phyloP scores from a whole-genome alignment of 2,888 invertebrate genomes.

The Formica aserva region DNA sequence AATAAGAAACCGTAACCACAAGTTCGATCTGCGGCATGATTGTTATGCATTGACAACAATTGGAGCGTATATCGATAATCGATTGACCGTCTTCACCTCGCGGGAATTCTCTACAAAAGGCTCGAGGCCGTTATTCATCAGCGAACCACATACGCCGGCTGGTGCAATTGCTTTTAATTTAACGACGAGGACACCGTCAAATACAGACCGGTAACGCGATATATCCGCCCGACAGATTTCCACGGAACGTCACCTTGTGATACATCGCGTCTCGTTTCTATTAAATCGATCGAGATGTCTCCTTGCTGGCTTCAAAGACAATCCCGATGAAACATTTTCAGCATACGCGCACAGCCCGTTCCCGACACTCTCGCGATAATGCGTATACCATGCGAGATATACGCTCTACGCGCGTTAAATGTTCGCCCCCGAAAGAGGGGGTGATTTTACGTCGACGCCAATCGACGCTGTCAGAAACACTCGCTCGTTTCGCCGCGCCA shows the following conservation, averaged over 20 bases:
- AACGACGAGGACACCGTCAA: slow-evolving; percentile 40
- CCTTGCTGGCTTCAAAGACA: slow-evolving; percentile 48
- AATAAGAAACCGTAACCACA: background rate
- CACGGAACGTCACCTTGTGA: slow-evolving; percentile 52
- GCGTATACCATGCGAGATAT: slow-evolving; percentile 10
- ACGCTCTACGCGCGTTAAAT: slow-evolving; percentile 24
- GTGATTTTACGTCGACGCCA: slow-evolving; percentile 59
- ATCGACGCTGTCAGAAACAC: slow-evolving; percentile 56
- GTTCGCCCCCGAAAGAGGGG: slow-evolving; percentile 42
- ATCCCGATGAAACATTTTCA: slow-evolving; percentile 37
- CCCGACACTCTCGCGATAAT: slow-evolving; percentile 22
- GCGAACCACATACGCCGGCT: slow-evolving; percentile 15
- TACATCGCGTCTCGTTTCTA: slow-evolving; percentile 46
- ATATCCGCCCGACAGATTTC: slow-evolving; percentile 47
- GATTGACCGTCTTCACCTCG: slow-evolving; percentile 43
- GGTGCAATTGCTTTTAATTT: slow-evolving; percentile 51
- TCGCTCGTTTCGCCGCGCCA: slow-evolving; percentile 36
- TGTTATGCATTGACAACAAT: slow-evolving; percentile 29
- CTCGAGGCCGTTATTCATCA: slow-evolving; percentile 46
- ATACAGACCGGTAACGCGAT: slow-evolving; percentile 50
- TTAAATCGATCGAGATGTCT: slow-evolving; percentile 48
- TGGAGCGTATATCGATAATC: slow-evolving; percentile 50
- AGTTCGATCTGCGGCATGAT: background rate
- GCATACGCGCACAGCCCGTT: background rate
- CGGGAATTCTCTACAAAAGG: slow-evolving; percentile 45